Base-by-base conservation (phyloP, 1,140 invertebrate species). In the Lasioglossum baleicum region DNA sequence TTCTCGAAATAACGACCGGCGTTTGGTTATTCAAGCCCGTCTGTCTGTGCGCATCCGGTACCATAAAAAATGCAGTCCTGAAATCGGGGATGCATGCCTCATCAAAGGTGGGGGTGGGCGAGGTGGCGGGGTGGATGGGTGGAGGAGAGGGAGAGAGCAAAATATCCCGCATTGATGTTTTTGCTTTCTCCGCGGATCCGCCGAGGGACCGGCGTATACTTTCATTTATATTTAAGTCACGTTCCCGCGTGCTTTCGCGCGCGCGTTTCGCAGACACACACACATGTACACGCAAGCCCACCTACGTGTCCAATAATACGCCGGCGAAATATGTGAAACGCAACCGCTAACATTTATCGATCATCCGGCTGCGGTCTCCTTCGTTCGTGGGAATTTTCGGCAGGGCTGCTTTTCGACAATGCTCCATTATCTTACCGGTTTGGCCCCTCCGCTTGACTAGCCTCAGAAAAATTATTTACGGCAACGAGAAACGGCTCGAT, bases 41-140 rank as follows among this genome's bases (percentile, higher is more conserved):
- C 40, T 0, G 20, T 42, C 56, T 58, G 1, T 42, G 56, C 7
- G 26, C 26, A 3, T n/a, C 31, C 42, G 48, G 48, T 17, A 48
- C 61, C 15, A 79, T 79, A 73, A 73, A 79, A 73, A 79, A 79
- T 73, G 70, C 76, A 79, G 61, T 15, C 13, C 61, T 64, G 51
- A 71, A 71, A 79, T 79, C 72, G 31, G 31, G 64, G 64, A 31
- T 80, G 72, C 72, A 75, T 80, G 61, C 78, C 73, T 75, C 73
- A 75, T 74, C 78, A 75, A 67, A 75, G 44, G 58, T 67, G 67
- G 60, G 20, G 31, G 44, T 11, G 44, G 1, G 44, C 13, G 44
- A 2, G 44, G 10, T 10, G 10, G 10, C 2, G 44, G 13, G 0
- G 13, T 2, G 13, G 44, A 48, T 8, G 7, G 44, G 11, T 8